Conservation (phyloP, 2,888 invertebrate genomes). For the Creontiades dilutus region DNA sequence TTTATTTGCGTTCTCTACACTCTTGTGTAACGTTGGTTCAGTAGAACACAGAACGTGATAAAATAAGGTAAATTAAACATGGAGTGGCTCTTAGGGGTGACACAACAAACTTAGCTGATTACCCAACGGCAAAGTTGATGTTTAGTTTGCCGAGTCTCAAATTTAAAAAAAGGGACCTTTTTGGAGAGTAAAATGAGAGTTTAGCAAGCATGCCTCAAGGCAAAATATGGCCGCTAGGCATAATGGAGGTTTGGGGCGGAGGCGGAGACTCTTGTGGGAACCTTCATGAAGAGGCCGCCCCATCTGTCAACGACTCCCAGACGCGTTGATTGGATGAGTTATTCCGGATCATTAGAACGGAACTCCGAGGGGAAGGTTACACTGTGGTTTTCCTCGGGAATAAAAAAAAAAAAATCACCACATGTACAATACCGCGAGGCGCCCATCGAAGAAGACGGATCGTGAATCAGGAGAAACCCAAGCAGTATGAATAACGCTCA, state of each 20-base stretch:
- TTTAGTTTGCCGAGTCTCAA: no score
- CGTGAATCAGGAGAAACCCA: neutral
- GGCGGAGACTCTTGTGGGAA: slow-evolving; percentile 26
- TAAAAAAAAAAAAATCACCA: neutral
- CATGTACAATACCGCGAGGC: neutral
- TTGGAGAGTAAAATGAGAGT: neutral
- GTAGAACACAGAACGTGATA: no score
- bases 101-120: no score
- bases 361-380: slow-evolving; percentile 23
- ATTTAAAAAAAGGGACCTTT: neutral
- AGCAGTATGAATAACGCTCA: neutral
- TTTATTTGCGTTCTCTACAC: no score
- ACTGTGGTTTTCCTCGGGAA: slow-evolving; percentile 1
- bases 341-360: slow-evolving; percentile 44
- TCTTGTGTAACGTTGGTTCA: no score
- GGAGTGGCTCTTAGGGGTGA: no score
- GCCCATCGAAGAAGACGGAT: neutral
- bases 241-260: slow-evolving; percentile 30
- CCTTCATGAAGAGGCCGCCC: slow-evolving; percentile 24
- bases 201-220: neutral
- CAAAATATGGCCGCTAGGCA: slow-evolving; percentile 7
- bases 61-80: no score
- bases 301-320: slow-evolving; percentile 38
- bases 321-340: slow-evolving; percentile 65
- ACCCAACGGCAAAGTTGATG: no score